A percentile compares a stretch with the other conserved stretches of the same genome.
These are phyloP conservation scores for Pangasius larnaudii DNA, from an alignment of 2,797 vertebrate species.

Conservation along the genomic window DNA sequence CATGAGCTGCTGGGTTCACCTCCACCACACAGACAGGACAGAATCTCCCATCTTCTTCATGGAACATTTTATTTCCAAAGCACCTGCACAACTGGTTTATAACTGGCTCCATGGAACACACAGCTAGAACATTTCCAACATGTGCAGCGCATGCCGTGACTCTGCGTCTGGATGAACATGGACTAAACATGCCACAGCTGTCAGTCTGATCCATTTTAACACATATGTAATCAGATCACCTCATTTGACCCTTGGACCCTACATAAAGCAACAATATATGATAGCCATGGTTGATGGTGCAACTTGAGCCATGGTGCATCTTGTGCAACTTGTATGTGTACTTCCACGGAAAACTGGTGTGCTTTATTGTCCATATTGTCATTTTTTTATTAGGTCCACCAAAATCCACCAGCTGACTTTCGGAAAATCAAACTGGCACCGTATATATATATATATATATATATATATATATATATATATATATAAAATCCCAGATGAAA, in stretches of 20 bases:
- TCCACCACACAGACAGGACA: too few relatives aligned
- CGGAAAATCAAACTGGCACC: not conserved
- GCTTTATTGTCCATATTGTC: not conserved
- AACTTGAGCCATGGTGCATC: too few relatives aligned
- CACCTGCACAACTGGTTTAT: conserved; percentile 9
- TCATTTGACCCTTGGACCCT: not conserved
- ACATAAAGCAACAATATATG: not conserved
- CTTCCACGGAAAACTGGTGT: not conserved
- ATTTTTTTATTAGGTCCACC: not conserved
- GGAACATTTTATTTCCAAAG: conserved; percentile 5
- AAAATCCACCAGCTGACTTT: not conserved
- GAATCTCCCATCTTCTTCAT: not conserved
- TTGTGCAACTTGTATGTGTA: not conserved
- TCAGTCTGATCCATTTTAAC: conserved; percentile 1
- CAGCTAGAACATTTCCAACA: not conserved
- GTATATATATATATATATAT: not conserved
- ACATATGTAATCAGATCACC: conserved; percentile 3
- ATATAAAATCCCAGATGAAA: not conserved
- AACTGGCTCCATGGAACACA: not conserved
- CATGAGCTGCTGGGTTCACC: not conserved
- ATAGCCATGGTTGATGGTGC: not conserved
- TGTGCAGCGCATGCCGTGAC: not conserved
- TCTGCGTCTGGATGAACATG: not conserved
- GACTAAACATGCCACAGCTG: conserved; percentile 24
- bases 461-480: not conserved